Evolutionary conservation across 2,113 vertebrate genomes (phyloP).

Genomic region (Catharus fuscescens): DNA sequence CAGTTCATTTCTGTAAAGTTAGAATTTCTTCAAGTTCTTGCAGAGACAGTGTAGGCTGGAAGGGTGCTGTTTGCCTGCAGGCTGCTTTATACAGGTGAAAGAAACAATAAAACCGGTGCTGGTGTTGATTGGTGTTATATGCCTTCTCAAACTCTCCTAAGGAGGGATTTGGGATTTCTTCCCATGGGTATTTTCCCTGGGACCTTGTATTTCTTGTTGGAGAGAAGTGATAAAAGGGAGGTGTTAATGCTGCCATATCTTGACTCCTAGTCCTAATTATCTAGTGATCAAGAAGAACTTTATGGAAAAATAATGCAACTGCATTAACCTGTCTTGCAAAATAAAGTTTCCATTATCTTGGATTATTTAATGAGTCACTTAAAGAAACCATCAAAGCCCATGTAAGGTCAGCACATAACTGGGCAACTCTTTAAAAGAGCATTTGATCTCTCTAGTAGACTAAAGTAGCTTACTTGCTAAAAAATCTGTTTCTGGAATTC

Average conservation of each 20-base stretch:
- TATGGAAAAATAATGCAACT: neutral
- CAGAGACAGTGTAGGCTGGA: neutral
- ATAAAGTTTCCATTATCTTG: neutral
- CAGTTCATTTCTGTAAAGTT: neutral
- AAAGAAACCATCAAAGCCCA: neutral
- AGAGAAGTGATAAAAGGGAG: neutral
- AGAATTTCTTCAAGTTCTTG: neutral
- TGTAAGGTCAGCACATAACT: neutral
- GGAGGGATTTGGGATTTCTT: neutral
- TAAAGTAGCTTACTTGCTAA: neutral
- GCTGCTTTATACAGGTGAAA: neutral
- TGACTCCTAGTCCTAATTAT: neutral
- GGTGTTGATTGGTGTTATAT: neutral
- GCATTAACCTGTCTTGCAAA: neutral
- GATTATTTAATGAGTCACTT: neutral
- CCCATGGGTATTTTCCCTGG: neutral
- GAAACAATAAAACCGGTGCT: neutral
- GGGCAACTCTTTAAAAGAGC: neutral
- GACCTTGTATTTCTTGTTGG: neutral
- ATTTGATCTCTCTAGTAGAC: neutral
- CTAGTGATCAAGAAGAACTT: neutral
- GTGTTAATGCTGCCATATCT: neutral
- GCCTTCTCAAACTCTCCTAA: neutral
- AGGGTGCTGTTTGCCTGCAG: neutral
- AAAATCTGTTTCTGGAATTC: neutral